phyloP scores from a whole-genome alignment of 2,888 invertebrate genomes.

The Panopea generosa region DNA sequence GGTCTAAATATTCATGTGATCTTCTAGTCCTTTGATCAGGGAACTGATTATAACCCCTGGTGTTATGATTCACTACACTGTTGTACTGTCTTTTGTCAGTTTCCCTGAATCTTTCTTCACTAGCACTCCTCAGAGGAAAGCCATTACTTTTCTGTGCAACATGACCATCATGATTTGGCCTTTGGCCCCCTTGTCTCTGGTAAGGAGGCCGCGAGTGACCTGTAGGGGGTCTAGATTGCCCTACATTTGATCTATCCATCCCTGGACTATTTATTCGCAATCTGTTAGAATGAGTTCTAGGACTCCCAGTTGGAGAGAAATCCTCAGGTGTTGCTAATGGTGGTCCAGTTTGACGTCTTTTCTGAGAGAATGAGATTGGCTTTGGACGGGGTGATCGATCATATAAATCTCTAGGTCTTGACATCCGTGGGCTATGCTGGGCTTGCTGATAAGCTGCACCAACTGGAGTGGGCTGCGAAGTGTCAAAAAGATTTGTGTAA shows the following conservation, averaged over 20 bases:
- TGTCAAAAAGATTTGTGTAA: constrained; percentile 82
- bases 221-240: constrained; percentile 43
- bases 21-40: constrained; percentile 56
- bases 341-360: constrained; percentile 36
- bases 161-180: constrained; percentile 14
- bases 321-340: constrained; percentile 75
- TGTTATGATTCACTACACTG: constrained; percentile 15
- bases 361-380: constrained; percentile 14
- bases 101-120: constrained; percentile 62
- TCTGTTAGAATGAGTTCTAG: constrained; percentile 44
- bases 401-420: constrained; percentile 47
- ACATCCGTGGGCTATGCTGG: constrained; percentile 56
- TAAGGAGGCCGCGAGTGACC: constrained; percentile 34
- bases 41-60: constrained; percentile 36
- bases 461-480: constrained; percentile 68
- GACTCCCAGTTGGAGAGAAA: constrained; percentile 58
- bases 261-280: constrained; percentile 71
- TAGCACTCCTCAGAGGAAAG: constrained; percentile 54
- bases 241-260: constrained; percentile 51
- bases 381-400: constrained; percentile 59
- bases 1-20: constrained; percentile 56
- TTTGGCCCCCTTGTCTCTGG: constrained; percentile 26
- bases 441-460: constrained; percentile 61
- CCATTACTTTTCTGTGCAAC: constrained; percentile 48
- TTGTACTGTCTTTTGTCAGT: constrained; percentile 28